These are phyloP conservation scores for Tinea semifulvella DNA, from an alignment of 2,888 invertebrate genomes.

Conservation along the genomic window DNA sequence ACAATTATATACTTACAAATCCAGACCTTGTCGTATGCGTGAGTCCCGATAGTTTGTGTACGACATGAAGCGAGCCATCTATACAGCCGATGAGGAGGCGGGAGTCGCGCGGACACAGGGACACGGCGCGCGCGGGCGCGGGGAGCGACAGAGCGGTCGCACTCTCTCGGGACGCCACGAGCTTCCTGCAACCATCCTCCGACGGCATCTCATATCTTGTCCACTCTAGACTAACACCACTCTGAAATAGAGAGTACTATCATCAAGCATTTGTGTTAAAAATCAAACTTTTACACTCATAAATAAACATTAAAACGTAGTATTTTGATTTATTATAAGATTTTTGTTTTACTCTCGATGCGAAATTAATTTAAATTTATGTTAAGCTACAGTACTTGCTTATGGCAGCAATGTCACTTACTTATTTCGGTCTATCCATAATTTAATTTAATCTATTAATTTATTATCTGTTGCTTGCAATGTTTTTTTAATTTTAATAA, in stretches of 20 bases:
- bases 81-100: conserved; percentile 83
- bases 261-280: conserved; percentile 20
- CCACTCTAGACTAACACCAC: conserved; percentile 65
- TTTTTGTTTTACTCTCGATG: too few relatives aligned
- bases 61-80: conserved; percentile 83
- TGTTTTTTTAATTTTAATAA: too few relatives aligned
- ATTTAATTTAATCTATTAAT: too few relatives aligned
- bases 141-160: conserved; percentile 70
- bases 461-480: too few relatives aligned
- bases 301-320: too few relatives aligned
- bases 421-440: too few relatives aligned
- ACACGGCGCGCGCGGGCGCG: conserved; percentile 45
- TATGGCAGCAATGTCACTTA: too few relatives aligned
- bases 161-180: conserved; percentile 66
- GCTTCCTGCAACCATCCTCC: conserved; percentile 73
- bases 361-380: too few relatives aligned
- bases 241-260: conserved; percentile 29
- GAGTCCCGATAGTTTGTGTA: conserved; percentile 78
- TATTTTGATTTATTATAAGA: too few relatives aligned
- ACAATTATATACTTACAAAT: conserved; percentile 70
- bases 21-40: conserved; percentile 80
- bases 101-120: conserved; percentile 69
- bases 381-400: too few relatives aligned
- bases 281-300: too few relatives aligned
- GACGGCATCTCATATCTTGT: conserved; percentile 77